A percentile compares a stretch with the other conserved stretches of the same genome.
These are phyloP conservation scores for Acrossocheilus fasciatus DNA, from an alignment of 2,797 vertebrate species.

Conservation along the genomic window DNA sequence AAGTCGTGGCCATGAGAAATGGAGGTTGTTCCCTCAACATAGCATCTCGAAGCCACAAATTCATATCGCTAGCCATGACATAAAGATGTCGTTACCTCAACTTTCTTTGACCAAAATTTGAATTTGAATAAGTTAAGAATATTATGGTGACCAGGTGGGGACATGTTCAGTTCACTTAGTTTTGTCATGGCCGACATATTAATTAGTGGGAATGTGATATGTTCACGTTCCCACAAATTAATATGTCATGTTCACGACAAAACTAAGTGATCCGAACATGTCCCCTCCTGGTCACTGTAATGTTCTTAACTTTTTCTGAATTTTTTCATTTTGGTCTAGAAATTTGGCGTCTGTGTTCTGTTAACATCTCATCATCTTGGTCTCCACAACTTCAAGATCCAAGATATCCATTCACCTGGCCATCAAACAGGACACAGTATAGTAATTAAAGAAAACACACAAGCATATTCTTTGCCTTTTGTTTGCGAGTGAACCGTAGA, in stretches of 20 bases:
- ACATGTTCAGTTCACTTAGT: too few relatives aligned
- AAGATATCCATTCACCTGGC: conserved; percentile 1
- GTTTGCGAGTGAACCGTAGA: conserved; percentile 16
- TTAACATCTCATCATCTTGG: neutral
- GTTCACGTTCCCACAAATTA: too few relatives aligned
- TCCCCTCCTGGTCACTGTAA: neutral
- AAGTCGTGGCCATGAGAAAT: neutral
- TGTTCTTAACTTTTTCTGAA: neutral
- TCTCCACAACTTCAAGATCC: neutral
- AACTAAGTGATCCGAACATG: neutral
- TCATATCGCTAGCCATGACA: neutral
- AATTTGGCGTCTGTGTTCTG: too few relatives aligned
- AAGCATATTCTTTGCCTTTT: conserved; percentile 31
- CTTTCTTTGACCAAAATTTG: too few relatives aligned
- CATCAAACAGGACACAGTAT: conserved; percentile 22
- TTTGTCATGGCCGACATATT: too few relatives aligned
- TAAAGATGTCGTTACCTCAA: neutral
- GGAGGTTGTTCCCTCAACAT: neutral
- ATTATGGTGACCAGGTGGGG: too few relatives aligned
- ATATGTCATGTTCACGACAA: neutral
- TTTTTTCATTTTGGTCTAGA: neutral
- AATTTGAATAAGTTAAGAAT: too few relatives aligned
- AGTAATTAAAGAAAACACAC: conserved; percentile 37
- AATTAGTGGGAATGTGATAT: too few relatives aligned
- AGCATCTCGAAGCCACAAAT: neutral